These are phyloP conservation scores for Dolichallabes microphthalmus DNA, from an alignment of 2,113 vertebrate genomes.

Conservation along the genomic window DNA sequence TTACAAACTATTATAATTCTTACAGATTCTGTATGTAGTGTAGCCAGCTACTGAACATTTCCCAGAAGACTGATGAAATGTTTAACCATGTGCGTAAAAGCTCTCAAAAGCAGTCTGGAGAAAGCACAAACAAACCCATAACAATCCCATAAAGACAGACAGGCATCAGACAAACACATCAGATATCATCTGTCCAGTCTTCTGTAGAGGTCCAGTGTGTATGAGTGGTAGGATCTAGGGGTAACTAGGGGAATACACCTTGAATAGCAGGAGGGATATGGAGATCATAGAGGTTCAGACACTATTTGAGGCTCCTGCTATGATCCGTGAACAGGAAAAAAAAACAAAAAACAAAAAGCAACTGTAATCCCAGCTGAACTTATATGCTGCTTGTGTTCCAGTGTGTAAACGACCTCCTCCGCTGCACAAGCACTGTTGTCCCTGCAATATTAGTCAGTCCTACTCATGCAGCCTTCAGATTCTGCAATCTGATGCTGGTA, in stretches of 20 bases:
- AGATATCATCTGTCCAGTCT: neutral
- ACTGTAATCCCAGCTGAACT: slow-evolving; percentile 1
- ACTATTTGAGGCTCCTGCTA: neutral
- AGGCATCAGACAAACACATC: neutral
- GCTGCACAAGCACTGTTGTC: neutral
- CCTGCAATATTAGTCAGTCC: slow-evolving; percentile 21
- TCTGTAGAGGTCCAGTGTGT: neutral
- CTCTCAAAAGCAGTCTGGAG: neutral
- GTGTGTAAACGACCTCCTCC: neutral
- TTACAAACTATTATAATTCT: neutral
- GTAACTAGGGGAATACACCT: neutral
- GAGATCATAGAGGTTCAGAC: neutral
- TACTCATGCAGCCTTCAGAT: slow-evolving; percentile 23
- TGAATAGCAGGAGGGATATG: neutral
- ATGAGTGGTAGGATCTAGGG: neutral
- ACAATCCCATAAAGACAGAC: neutral
- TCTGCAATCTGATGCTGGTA: slow-evolving; percentile 13
- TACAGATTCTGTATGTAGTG: neutral
- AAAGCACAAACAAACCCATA: neutral
- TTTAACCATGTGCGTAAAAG: neutral
- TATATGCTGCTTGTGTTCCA: neutral
- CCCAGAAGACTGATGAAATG: neutral
- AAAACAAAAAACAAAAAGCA: neutral
- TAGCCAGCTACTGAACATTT: neutral
- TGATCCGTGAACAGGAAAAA: neutral